phyloP scores from a whole-genome alignment of 2,113 vertebrate species.

The Hepsetus odoe region DNA sequence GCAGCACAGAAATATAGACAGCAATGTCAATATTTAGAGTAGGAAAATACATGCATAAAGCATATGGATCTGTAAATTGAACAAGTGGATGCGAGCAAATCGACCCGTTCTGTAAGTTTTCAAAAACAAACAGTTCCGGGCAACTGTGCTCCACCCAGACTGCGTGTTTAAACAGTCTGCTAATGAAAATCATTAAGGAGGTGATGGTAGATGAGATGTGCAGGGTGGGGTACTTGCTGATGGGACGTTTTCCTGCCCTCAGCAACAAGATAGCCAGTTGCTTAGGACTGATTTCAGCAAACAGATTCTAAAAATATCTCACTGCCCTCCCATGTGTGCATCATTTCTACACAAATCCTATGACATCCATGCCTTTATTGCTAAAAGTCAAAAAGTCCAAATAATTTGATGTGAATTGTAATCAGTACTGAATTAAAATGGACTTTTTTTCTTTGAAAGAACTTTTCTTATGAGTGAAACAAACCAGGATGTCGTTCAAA shows the following conservation, averaged over 20 bases:
- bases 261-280: background rate
- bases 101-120: background rate
- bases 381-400: too few relatives aligned
- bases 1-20: too few relatives aligned
- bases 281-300: background rate
- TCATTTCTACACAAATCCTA: background rate
- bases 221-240: background rate
- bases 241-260: conserved; percentile 4
- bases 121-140: background rate
- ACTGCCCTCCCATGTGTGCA: background rate
- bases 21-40: too few relatives aligned
- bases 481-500: too few relatives aligned
- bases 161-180: background rate
- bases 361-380: too few relatives aligned
- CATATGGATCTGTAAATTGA: too few relatives aligned
- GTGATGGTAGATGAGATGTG: conserved; percentile 4
- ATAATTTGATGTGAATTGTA: too few relatives aligned
- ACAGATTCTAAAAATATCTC: background rate
- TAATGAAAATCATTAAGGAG: conserved; percentile 16
- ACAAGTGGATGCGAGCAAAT: too few relatives aligned
- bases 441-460: too few relatives aligned
- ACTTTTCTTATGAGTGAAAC: too few relatives aligned
- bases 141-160: background rate
- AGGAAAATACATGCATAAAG: too few relatives aligned
- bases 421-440: too few relatives aligned